Base-by-base conservation (phyloP, 2,797 vertebrate genomes). In the Gymnothorax javanicus region DNA sequence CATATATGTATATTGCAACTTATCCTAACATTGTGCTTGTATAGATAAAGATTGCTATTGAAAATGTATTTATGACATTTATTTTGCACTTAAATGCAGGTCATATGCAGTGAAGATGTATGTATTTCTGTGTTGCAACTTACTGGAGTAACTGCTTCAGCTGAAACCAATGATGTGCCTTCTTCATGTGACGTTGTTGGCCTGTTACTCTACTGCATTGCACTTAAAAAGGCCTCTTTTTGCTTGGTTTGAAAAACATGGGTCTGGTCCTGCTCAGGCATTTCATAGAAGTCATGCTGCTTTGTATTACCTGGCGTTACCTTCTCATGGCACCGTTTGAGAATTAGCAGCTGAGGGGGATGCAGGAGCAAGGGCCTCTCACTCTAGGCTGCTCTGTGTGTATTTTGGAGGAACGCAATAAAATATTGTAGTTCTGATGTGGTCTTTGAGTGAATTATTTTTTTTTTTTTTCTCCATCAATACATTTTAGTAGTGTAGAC, bases 161-260 rank as follows among this genome's bases (percentile, higher is more conserved):
- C 23, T 67, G 33, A 67, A 67, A 62, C 83, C 60, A 64, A 50
- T 50, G 43, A 60, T 15, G 59, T 84, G 83, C 59, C 83, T 84
- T 84, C 3, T 60, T 57, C 20, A n/a, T 33, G 57, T 60, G 50
- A 43, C n/a, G 13, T 64, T 83, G 9, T 69, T 2, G 8, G 4
- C 58, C n/a, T 59, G 60, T 60, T 58, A 12, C 59, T 43, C 59
- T 5, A 23, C 59, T 64, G n/a, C 59, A 23, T 23, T 52, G 33
- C 67, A 43, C 59, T 84, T 52, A 50, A 64, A 20, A 23, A 33
- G 13, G 8, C 43, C 7, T 33, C 9, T 58, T 52, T 7, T 4
- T 15, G 2, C 59, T 25, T 6, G 8, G 27, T 59, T 84, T 15
- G 12, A 43, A 50, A 62, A 64, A 4, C 1, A 27, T 43, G 27